Evolutionary conservation across 2,113 vertebrate genomes (phyloP).

Genomic region (Brachionichthys hirsutus): DNA sequence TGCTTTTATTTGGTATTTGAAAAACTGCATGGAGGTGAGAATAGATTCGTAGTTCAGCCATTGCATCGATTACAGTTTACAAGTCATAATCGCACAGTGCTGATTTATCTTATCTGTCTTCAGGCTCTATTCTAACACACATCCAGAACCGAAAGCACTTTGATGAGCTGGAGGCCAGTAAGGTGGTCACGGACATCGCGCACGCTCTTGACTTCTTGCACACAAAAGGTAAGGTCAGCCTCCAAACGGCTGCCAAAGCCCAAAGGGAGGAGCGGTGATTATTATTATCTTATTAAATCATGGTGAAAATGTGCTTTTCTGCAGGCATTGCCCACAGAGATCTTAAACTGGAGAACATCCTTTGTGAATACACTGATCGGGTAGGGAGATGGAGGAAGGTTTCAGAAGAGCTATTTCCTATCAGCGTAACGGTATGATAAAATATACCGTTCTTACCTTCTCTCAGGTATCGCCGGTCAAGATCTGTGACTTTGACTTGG

Average conservation of each 20-base stretch:
- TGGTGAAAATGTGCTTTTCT: constrained; percentile 28
- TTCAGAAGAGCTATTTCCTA: background rate
- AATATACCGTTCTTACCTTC: background rate
- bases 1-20: constrained; percentile 98
- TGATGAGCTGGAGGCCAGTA: constrained; percentile 94
- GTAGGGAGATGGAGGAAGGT: constrained; percentile 62
- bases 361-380: constrained; percentile 91
- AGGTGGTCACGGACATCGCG: constrained; percentile 90
- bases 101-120: background rate
- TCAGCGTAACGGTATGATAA: background rate
- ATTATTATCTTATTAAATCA: constrained; percentile 1
- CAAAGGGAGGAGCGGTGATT: background rate
- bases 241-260: background rate
- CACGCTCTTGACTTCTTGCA: constrained; percentile 92
- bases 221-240: constrained; percentile 85
- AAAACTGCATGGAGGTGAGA: constrained; percentile 91
- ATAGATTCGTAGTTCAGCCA: background rate
- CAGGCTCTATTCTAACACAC: constrained; percentile 92
- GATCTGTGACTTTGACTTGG: constrained; percentile 98
- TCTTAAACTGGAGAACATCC: constrained; percentile 95
- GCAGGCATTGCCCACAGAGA: constrained; percentile 94
- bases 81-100: background rate
- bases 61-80: background rate
- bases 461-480: constrained; percentile 91
- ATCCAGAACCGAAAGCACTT: constrained; percentile 94